phyloP scores from a whole-genome alignment of 2,113 vertebrate genomes.

The Leptobrachium leishanense region DNA sequence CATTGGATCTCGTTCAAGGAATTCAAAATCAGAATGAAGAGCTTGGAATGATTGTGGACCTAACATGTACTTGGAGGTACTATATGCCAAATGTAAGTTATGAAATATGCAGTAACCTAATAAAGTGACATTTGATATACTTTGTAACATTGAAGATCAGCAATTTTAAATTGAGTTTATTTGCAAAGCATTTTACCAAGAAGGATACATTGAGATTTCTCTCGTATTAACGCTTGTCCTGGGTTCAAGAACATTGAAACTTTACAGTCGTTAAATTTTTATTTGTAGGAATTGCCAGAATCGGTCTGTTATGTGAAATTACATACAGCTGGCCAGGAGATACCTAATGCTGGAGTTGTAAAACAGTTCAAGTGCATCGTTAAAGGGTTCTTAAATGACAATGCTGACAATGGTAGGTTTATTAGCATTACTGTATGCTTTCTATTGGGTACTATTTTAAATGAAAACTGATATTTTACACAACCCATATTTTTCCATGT shows the following conservation, averaged over 20 bases:
- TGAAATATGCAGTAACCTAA: no score
- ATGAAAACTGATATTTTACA: no score
- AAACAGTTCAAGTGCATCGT: conserved; percentile 77
- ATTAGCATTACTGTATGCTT: no score
- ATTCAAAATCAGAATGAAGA: conserved; percentile 72
- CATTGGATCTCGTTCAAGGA: conserved; percentile 72
- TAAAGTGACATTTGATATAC: no score
- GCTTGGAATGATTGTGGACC: conserved; percentile 84
- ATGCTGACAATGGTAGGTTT: conserved; percentile 77
- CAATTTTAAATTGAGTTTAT: no score
- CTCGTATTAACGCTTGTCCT: no score
- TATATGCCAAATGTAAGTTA: conserved; percentile 71
- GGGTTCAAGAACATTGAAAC: no score
- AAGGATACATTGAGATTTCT: no score
- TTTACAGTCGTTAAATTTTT: not conserved
- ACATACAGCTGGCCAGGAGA: conserved; percentile 76
- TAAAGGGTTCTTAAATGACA: conserved; percentile 70
- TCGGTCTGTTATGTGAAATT: conserved; percentile 75
- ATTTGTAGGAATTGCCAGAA: conserved; percentile 76
- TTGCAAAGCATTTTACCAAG: no score
- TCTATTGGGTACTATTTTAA: not conserved
- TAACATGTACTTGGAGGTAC: conserved; percentile 83
- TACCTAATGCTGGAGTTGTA: conserved; percentile 71
- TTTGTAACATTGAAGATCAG: not conserved
- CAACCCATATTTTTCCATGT: no score